Conservation (phyloP, 37 sponge, comb jelly and placozoan genomes). For the Agelas oroides region DNA sequence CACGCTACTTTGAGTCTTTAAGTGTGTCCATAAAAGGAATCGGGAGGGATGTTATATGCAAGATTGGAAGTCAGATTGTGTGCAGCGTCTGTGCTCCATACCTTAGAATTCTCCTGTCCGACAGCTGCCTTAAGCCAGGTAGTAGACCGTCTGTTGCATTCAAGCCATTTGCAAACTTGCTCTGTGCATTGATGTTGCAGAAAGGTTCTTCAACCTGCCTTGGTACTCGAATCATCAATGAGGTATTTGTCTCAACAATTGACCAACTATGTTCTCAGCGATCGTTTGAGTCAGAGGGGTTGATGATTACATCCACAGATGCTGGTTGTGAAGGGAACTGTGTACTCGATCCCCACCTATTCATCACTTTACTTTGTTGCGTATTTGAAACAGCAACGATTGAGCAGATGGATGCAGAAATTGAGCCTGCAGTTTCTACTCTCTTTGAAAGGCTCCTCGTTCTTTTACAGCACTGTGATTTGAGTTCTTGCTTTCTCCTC, state of each 20-base stretch:
- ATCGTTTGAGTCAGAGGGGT: not conserved
- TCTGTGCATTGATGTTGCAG: not conserved
- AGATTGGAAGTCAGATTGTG: constrained; percentile 1
- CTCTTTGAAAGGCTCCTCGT: constrained; percentile 23
- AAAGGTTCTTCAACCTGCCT: too few relatives aligned
- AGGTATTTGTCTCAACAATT: too few relatives aligned
- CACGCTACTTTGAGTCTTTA: not conserved
- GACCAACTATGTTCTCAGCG: too few relatives aligned
- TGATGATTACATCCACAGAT: not conserved
- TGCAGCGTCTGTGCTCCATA: not conserved
- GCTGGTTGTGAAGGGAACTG: too few relatives aligned
- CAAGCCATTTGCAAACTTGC: not conserved
- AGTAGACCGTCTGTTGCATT: not conserved
- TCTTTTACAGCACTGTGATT: constrained; percentile 29
- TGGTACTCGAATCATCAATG: too few relatives aligned
- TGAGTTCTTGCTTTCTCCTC: constrained; percentile 37
- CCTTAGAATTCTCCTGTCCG: constrained; percentile 1
- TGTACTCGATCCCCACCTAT: not conserved
- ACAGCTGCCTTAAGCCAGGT: not conserved
- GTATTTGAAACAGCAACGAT: constrained; percentile 2
- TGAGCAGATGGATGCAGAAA: not conserved
- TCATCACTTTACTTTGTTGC: constrained; percentile 2
- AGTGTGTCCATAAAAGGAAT: not conserved
- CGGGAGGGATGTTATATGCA: not conserved
- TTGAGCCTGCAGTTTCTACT: not conserved